Evolutionary conservation across 2,797 vertebrate species (phyloP).

Genomic region (Martes flavigula): DNA sequence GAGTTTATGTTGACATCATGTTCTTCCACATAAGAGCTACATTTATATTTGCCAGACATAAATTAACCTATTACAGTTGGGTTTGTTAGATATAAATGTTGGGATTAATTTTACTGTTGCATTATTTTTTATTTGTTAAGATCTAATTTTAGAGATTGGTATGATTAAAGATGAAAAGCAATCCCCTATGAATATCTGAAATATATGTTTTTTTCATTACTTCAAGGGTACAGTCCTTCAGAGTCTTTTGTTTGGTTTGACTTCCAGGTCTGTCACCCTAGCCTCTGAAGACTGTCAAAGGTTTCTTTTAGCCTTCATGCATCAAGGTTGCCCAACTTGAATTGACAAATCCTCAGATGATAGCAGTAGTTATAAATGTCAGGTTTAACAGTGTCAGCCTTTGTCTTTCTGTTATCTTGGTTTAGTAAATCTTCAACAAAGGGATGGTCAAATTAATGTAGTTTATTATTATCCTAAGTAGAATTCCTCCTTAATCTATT

Average conservation of each 20-base stretch:
- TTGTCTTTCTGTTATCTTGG: not conserved
- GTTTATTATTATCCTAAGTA: not conserved
- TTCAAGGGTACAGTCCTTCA: not conserved
- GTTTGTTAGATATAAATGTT: not conserved
- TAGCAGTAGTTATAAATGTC: not conserved
- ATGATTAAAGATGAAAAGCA: not conserved
- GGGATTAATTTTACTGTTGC: not conserved
- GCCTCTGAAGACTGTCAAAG: not conserved
- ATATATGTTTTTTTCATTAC: not conserved
- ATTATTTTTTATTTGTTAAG: not conserved
- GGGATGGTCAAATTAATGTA: not conserved
- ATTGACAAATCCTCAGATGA: not conserved
- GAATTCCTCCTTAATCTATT: not conserved
- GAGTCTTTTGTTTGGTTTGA: not conserved
- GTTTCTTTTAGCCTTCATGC: not conserved
- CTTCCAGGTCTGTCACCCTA: not conserved
- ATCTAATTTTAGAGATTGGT: not conserved
- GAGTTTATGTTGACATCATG: not conserved
- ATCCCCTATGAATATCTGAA: not conserved
- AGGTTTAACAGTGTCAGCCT: not conserved
- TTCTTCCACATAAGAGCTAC: not conserved
- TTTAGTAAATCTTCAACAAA: not conserved
- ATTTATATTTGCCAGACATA: not conserved
- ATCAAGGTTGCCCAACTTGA: not conserved
- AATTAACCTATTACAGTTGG: not conserved